These are phyloP conservation scores for Cephus sareptanus DNA, from an alignment of 2,888 invertebrate genomes.

Conservation along the genomic window DNA sequence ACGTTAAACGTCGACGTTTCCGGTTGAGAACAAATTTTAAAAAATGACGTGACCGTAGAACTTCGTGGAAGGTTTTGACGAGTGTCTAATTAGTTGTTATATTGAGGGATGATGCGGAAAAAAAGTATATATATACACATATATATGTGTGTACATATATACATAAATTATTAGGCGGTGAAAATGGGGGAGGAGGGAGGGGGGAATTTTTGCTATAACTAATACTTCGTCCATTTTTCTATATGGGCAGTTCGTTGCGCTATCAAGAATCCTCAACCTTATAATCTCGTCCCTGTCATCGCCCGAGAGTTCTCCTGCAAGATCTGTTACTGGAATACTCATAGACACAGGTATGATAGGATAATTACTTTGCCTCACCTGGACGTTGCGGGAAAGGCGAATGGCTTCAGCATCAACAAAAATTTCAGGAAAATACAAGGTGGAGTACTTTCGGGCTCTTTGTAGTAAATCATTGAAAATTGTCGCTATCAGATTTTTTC, in stretches of 20 bases:
- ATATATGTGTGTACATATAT: conserved; percentile 3
- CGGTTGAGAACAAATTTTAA: neutral
- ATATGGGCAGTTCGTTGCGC: conserved; percentile 53
- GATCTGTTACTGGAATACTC: neutral
- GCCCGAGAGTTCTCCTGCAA: neutral
- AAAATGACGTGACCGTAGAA: neutral
- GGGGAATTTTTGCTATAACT: conserved; percentile 49
- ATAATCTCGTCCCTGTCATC: conserved; percentile 32
- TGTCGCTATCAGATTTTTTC: neutral
- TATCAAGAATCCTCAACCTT: conserved; percentile 45
- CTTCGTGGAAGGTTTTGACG: neutral
- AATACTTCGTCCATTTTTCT: conserved; percentile 56
- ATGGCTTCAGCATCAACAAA: neutral
- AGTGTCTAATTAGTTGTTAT: neutral
- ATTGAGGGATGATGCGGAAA: neutral
- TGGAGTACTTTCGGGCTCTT: neutral
- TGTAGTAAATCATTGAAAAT: neutral
- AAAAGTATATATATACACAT: neutral
- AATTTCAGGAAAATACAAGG: neutral
- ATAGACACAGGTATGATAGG: neutral
- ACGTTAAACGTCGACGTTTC: neutral
- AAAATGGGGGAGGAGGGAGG: conserved; percentile 1
- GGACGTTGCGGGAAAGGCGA: neutral
- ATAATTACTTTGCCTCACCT: neutral
- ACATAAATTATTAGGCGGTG: neutral